Evolutionary conservation across 2,113 vertebrate genomes (phyloP).

Genomic region (Heterochromis multidens): DNA sequence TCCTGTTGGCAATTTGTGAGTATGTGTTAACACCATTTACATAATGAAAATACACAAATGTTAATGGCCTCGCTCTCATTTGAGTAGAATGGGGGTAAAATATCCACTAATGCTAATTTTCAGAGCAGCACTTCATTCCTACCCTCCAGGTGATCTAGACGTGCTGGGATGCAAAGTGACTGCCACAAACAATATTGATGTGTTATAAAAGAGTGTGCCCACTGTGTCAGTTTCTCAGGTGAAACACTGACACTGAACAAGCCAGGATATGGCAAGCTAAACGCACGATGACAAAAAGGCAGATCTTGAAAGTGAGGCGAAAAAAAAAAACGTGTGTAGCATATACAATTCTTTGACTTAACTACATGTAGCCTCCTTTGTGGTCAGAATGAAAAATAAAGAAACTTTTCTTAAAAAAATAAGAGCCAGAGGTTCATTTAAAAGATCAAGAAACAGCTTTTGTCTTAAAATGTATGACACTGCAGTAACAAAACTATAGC

Average conservation of each 20-base stretch:
- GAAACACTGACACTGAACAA: neutral
- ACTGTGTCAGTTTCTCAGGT: conserved; percentile 14
- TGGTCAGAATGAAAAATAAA: neutral
- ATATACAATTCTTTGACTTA: neutral
- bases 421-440: neutral
- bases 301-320: neutral
- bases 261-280: neutral
- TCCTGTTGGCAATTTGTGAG: conserved; percentile 99
- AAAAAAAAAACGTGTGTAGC: neutral
- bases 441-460: neutral
- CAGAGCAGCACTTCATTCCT: conserved; percentile 85
- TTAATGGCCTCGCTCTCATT: conserved; percentile 99
- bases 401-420: neutral
- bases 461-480: neutral
- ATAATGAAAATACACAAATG: conserved; percentile 99
- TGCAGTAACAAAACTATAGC: neutral
- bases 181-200: conserved; percentile 49
- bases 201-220: neutral
- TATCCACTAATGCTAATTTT: conserved; percentile 90
- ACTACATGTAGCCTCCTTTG: neutral
- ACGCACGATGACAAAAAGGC: neutral
- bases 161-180: conserved; percentile 76
- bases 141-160: conserved; percentile 94
- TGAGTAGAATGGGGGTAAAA: conserved; percentile 89
- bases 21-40: conserved; percentile 99